Evolutionary conservation across 2,113 vertebrate genomes (phyloP).

Genomic region (Copsychus sechellarum): DNA sequence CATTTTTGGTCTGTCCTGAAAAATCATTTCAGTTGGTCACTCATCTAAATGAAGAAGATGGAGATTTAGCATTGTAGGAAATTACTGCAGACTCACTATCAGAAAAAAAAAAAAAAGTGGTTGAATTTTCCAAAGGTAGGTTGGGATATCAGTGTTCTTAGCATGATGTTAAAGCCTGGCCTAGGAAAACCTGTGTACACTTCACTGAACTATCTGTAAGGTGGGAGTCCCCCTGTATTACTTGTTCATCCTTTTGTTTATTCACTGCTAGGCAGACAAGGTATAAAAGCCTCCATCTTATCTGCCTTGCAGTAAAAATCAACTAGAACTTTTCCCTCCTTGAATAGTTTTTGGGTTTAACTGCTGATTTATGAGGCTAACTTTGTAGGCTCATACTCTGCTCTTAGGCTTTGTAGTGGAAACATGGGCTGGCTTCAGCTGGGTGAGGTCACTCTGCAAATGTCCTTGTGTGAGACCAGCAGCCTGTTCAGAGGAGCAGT

Average conservation of each 20-base stretch:
- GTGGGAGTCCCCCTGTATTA: not conserved
- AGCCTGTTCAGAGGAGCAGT: not conserved
- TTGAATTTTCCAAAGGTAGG: not conserved
- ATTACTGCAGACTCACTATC: not conserved
- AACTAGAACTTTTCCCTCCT: not conserved
- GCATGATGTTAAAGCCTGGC: not conserved
- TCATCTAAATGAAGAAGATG: not conserved
- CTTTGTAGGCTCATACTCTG: not conserved
- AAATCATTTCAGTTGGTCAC: accelerated
- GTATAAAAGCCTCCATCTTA: not conserved
- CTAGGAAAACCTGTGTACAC: not conserved
- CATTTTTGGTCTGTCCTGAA: not conserved
- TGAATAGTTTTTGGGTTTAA: not conserved
- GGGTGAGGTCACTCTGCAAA: not conserved
- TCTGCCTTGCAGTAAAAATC: not conserved
- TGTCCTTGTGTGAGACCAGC: not conserved
- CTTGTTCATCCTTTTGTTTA: not conserved
- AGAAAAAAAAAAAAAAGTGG: not conserved
- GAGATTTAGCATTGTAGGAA: not conserved
- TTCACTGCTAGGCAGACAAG: not conserved
- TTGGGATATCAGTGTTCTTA: not conserved
- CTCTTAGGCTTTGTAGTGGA: not conserved
- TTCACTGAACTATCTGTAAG: not conserved
- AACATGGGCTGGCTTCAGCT: not conserved
- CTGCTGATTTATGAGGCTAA: not conserved